Evolutionary conservation across 1,140 invertebrate genomes (phyloP).

Genomic region (Drosophila asahinai): DNA sequence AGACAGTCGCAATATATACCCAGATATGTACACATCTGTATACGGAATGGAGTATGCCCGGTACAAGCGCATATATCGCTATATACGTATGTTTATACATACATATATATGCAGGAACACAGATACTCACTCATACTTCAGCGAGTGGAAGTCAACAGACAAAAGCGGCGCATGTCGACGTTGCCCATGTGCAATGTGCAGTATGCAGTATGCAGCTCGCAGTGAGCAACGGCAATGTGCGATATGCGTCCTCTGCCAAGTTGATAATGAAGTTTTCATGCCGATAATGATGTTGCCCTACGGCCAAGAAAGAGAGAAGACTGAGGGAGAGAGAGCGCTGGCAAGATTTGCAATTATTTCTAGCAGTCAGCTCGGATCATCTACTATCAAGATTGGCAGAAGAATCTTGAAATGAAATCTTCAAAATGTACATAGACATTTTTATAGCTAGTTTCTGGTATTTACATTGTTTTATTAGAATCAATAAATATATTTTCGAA

Average conservation of each 20-base stretch:
- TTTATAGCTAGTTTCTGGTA: neutral
- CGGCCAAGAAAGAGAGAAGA: slow-evolving; percentile 44
- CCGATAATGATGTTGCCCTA: slow-evolving; percentile 66
- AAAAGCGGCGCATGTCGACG: slow-evolving; percentile 67
- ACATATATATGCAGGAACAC: slow-evolving; percentile 31
- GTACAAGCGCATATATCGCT: slow-evolving; percentile 8
- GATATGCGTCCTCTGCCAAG: slow-evolving; percentile 45
- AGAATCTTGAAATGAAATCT: slow-evolving; percentile 1
- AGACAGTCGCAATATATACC: slow-evolving; percentile 56
- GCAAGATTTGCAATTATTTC: slow-evolving; percentile 62
- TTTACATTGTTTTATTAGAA: too few relatives aligned
- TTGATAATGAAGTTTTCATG: slow-evolving; percentile 63
- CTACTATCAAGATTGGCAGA: slow-evolving; percentile 23
- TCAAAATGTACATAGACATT: neutral
- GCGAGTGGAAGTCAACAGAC: slow-evolving; percentile 64
- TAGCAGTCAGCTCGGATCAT: slow-evolving; percentile 63
- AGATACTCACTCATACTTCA: slow-evolving; percentile 43
- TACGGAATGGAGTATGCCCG: slow-evolving; percentile 30
- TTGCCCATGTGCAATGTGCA: slow-evolving; percentile 55
- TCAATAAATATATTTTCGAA: too few relatives aligned
- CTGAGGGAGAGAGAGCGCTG: neutral
- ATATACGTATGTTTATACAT: slow-evolving; percentile 23
- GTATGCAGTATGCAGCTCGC: slow-evolving; percentile 23
- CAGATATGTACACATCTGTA: slow-evolving; percentile 46
- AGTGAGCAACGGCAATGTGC: slow-evolving; percentile 20